These are phyloP conservation scores for Chionis minor DNA, from an alignment of 2,113 vertebrate species.

Conservation along the genomic window DNA sequence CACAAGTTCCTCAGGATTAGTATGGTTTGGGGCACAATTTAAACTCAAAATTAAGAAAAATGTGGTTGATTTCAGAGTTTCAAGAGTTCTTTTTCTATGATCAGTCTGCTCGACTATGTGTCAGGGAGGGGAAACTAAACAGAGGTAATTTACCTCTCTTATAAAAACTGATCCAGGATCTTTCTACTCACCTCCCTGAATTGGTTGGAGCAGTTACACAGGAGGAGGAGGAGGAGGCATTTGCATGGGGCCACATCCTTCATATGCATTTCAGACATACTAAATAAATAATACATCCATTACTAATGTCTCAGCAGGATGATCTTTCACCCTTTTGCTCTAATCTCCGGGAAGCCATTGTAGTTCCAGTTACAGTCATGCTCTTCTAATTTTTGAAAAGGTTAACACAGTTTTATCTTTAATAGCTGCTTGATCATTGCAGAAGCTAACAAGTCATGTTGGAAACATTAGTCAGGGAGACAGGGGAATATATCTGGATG, in stretches of 20 bases:
- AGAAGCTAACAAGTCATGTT: slow-evolving; percentile 73
- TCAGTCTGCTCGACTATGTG: not conserved
- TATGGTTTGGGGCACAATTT: not conserved
- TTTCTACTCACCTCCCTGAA: not conserved
- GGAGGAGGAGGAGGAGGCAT: slow-evolving; percentile 11
- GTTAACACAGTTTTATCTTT: slow-evolving; percentile 71
- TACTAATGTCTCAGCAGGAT: slow-evolving; percentile 30
- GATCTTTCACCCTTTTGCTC: slow-evolving; percentile 62
- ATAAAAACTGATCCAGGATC: not conserved
- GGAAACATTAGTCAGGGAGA: slow-evolving; percentile 70
- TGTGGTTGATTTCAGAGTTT: not conserved
- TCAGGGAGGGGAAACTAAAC: not conserved
- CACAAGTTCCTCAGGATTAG: not conserved
- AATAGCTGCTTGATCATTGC: slow-evolving; percentile 74
- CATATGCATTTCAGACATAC: slow-evolving; percentile 13
- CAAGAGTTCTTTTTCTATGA: not conserved
- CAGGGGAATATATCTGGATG: slow-evolving; percentile 42
- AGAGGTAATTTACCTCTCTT: not conserved
- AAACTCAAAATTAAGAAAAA: not conserved
- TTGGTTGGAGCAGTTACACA: not conserved
- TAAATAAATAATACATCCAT: slow-evolving; percentile 69
- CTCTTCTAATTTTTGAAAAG: slow-evolving; percentile 73
- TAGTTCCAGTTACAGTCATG: slow-evolving; percentile 57
- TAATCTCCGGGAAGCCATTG: slow-evolving; percentile 55
- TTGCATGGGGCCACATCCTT: slow-evolving; percentile 46